Evolutionary conservation across 2,888 invertebrate species (phyloP).

Genomic region (Idaea dimidiata): DNA sequence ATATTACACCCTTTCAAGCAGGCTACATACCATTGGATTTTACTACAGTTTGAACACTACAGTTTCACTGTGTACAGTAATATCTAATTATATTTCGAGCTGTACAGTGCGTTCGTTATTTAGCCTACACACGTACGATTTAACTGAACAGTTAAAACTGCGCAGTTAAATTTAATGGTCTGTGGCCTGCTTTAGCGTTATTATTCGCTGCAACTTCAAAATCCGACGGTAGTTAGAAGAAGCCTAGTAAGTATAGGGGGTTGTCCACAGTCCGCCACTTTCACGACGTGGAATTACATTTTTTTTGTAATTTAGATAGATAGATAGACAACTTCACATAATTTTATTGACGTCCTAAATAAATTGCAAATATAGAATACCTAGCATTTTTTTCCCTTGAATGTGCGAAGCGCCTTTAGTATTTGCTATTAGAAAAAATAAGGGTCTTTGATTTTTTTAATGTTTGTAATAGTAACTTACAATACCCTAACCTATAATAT

Average conservation of each 20-base stretch:
- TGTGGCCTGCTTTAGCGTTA: too few relatives aligned
- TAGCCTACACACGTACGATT: too few relatives aligned
- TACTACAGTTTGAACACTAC: too few relatives aligned
- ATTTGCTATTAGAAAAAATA: neutral
- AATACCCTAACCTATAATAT: neutral
- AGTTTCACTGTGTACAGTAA: too few relatives aligned
- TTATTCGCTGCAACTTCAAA: neutral
- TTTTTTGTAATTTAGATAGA: neutral
- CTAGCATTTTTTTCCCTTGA: too few relatives aligned
- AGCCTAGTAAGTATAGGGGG: neutral
- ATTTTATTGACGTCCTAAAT: neutral
- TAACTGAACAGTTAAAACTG: too few relatives aligned
- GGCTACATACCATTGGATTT: too few relatives aligned
- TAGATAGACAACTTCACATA: neutral
- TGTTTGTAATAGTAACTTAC: neutral
- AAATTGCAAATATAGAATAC: neutral
- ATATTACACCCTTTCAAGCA: too few relatives aligned
- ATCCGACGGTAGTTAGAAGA: neutral
- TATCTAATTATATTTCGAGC: too few relatives aligned
- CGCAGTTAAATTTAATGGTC: too few relatives aligned
- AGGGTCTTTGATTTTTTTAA: conserved; percentile 4
- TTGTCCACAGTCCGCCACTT: neutral
- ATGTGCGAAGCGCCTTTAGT: conserved; percentile 1
- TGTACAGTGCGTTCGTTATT: too few relatives aligned
- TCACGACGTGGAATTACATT: neutral